Conservation (phyloP, 2,797 vertebrate genomes). For the Trachops cirrhosus region DNA sequence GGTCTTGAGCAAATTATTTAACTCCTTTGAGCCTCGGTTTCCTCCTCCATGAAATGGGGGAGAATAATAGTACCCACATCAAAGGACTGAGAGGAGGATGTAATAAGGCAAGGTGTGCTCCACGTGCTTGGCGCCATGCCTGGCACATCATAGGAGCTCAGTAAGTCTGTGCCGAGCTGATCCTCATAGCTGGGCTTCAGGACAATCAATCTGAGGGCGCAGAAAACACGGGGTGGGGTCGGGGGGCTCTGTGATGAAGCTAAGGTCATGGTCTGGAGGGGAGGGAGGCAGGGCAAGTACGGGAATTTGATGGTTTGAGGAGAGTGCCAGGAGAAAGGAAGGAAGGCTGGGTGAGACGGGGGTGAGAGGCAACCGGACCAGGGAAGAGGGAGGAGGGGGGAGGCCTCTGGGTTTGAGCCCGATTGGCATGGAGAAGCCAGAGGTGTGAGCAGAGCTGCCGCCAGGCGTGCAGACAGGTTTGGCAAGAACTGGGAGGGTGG, state of each 20-base stretch:
- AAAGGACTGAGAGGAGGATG: neutral
- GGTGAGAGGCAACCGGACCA: neutral
- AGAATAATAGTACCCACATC: neutral
- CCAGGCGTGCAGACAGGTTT: conserved; percentile 5
- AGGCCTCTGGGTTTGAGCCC: neutral
- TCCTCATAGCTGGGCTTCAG: neutral
- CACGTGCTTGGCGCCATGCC: neutral
- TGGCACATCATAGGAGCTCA: neutral
- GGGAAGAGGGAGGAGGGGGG: neutral
- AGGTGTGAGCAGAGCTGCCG: neutral
- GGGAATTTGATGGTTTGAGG: neutral
- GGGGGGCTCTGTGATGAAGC: neutral
- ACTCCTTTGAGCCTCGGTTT: neutral
- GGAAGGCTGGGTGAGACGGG: neutral
- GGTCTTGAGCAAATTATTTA: neutral
- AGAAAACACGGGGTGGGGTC: neutral
- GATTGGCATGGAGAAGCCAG: neutral
- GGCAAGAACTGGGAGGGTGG: neutral
- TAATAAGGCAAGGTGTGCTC: neutral
- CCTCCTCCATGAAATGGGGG: neutral
- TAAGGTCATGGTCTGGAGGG: neutral
- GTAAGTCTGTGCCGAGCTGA: neutral
- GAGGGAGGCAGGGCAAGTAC: neutral
- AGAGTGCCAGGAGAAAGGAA: neutral
- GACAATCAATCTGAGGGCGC: neutral